phyloP scores from a whole-genome alignment of 2,113 vertebrate species.

The Hippocampus comes region DNA sequence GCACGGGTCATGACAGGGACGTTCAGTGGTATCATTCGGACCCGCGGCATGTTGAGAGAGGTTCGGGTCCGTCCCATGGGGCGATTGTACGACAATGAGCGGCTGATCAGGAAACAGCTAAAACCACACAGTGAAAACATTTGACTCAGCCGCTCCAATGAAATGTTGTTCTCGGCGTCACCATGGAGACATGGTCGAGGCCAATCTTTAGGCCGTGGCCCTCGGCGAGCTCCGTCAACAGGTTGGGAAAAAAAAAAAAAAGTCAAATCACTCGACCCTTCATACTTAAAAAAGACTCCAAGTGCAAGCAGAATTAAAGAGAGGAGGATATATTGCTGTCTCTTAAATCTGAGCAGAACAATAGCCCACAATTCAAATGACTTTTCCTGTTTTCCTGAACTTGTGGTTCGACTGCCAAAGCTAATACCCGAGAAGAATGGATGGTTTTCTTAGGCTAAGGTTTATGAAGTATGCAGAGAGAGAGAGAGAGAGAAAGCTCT shows the following conservation, averaged over 20 bases:
- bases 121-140: slow-evolving; percentile 41
- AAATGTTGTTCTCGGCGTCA: slow-evolving; percentile 34
- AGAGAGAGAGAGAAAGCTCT: slow-evolving; percentile 13
- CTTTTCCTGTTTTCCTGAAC: slow-evolving; percentile 10
- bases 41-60: background rate
- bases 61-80: slow-evolving; percentile 4
- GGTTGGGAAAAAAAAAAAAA: background rate
- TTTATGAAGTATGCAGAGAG: slow-evolving; percentile 12
- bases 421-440: slow-evolving; percentile 17
- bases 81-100: slow-evolving; percentile 7
- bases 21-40: background rate
- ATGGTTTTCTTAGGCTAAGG: slow-evolving; percentile 22
- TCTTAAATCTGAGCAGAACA: slow-evolving; percentile 56
- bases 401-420: slow-evolving; percentile 5
- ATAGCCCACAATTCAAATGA: slow-evolving; percentile 30
- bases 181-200: slow-evolving; percentile 19
- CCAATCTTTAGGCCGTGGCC: slow-evolving; percentile 23
- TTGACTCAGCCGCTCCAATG: background rate
- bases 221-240: background rate
- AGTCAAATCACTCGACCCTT: background rate
- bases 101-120: slow-evolving; percentile 61
- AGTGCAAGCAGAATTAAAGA: slow-evolving; percentile 11
- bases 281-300: background rate
- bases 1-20: background rate
- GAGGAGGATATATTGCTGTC: slow-evolving; percentile 42